These are phyloP conservation scores for Cremastinae sp. DNA, from an alignment of 2,888 invertebrate species.

Conservation along the genomic window DNA sequence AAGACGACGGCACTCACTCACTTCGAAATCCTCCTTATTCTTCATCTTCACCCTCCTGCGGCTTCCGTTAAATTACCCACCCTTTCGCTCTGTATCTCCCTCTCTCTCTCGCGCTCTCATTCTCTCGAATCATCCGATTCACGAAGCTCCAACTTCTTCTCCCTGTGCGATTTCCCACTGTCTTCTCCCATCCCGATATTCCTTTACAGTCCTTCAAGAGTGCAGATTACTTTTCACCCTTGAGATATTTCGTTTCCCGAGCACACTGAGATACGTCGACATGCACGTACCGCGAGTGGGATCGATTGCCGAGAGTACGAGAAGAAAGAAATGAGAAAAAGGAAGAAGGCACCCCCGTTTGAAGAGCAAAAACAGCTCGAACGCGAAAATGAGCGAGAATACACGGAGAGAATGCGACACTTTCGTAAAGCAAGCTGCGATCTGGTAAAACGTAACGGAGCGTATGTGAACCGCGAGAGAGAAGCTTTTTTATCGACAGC, in stretches of 20 bases:
- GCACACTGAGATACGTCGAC: constrained; percentile 36
- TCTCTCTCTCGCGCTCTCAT: constrained; percentile 34
- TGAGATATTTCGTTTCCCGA: no score
- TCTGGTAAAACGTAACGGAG: constrained; percentile 48
- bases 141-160: no score
- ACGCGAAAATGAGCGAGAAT: background rate
- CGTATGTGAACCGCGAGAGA: constrained; percentile 45
- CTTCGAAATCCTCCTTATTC: constrained; percentile 57
- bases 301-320: background rate
- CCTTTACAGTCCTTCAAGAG: constrained; percentile 22
- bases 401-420: constrained; percentile 51
- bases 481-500: constrained; percentile 77
- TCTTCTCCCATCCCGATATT: constrained; percentile 11
- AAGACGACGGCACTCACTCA: constrained; percentile 57
- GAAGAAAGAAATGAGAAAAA: constrained; percentile 18
- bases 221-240: constrained; percentile 50
- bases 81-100: constrained; percentile 15
- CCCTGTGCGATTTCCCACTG: background rate
- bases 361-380: constrained; percentile 10
- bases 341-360: constrained; percentile 16
- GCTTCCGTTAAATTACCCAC: constrained; percentile 38
- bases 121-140: constrained; percentile 24
- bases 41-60: constrained; percentile 34
- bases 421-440: constrained; percentile 41
- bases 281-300: constrained; percentile 24